Percentiles rank a stretch among this genome's conserved stretches.
Evolutionary conservation across 2,888 invertebrate genomes (phyloP).

Genomic region (Drosophila ustulata): DNA sequence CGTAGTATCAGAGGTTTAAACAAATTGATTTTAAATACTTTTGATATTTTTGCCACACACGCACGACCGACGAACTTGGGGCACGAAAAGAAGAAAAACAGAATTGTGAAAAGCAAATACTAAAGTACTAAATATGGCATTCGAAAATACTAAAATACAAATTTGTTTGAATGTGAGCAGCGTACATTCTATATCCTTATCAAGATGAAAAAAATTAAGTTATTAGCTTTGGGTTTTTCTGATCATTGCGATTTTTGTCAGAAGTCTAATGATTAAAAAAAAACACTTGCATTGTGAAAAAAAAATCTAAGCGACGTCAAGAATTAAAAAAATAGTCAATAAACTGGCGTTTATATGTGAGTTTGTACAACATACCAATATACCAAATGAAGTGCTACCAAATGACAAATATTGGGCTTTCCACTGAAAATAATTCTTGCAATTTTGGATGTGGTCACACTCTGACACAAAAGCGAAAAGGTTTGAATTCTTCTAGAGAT

Average conservation of each 20-base stretch:
- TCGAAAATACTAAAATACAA: neutral
- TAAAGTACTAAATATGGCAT: slow-evolving; percentile 40
- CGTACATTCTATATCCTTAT: neutral
- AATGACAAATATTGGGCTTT: neutral
- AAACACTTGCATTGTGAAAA: too few relatives aligned
- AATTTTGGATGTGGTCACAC: neutral
- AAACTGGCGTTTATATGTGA: too few relatives aligned
- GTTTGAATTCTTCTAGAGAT: too few relatives aligned
- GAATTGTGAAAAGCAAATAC: slow-evolving; percentile 25
- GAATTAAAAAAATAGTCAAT: too few relatives aligned
- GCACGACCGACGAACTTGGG: slow-evolving; percentile 49
- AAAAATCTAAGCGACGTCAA: too few relatives aligned
- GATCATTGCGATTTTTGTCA: too few relatives aligned
- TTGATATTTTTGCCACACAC: slow-evolving; percentile 66
- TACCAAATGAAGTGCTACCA: too few relatives aligned
- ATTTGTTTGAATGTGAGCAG: neutral
- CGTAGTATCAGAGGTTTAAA: slow-evolving; percentile 25
- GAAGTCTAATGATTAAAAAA: too few relatives aligned
- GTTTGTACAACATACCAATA: too few relatives aligned
- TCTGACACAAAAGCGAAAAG: neutral
- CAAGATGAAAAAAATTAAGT: too few relatives aligned
- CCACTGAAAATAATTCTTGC: neutral
- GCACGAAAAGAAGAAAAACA: slow-evolving; percentile 45
- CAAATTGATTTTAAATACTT: slow-evolving; percentile 47
- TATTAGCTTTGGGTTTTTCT: too few relatives aligned